A percentile compares a stretch with the other conserved stretches of the same genome.
phyloP scores from a whole-genome alignment of 2,888 invertebrate genomes.

The Miltochrista miniata region DNA sequence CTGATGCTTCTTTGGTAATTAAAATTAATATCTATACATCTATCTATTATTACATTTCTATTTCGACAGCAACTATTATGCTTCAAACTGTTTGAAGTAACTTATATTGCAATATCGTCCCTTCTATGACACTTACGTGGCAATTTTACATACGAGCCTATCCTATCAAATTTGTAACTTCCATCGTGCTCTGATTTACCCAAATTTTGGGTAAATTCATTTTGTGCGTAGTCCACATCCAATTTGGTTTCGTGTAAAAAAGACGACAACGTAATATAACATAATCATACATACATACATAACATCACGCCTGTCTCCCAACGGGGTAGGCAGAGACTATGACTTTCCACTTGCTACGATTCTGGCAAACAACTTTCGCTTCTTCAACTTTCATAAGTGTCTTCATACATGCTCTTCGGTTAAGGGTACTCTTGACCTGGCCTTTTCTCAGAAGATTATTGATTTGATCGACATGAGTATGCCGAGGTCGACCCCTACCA shows the following conservation, averaged over 20 bases:
- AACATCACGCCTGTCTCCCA: no score
- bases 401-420: no score
- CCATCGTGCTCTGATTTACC: slow-evolving; percentile 80
- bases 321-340: no score
- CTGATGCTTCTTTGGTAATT: neutral
- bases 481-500: no score
- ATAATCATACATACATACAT: no score
- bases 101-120: slow-evolving; percentile 78
- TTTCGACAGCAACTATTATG: slow-evolving; percentile 8
- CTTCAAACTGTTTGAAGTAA: slow-evolving; percentile 39
- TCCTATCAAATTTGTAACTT: slow-evolving; percentile 80
- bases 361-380: no score
- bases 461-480: no score
- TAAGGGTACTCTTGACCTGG: no score
- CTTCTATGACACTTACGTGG: slow-evolving; percentile 61
- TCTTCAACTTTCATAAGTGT: no score
- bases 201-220: slow-evolving; percentile 50
- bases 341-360: no score
- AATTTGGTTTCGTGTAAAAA: slow-evolving; percentile 5
- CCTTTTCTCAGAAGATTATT: no score
- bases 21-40: neutral
- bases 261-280: no score
- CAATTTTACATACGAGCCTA: slow-evolving; percentile 61
- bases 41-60: slow-evolving; percentile 3
- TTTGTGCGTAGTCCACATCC: slow-evolving; percentile 49